Conservation (phyloP, 2,797 vertebrate genomes). For the Rhinatrema bivittatum region DNA sequence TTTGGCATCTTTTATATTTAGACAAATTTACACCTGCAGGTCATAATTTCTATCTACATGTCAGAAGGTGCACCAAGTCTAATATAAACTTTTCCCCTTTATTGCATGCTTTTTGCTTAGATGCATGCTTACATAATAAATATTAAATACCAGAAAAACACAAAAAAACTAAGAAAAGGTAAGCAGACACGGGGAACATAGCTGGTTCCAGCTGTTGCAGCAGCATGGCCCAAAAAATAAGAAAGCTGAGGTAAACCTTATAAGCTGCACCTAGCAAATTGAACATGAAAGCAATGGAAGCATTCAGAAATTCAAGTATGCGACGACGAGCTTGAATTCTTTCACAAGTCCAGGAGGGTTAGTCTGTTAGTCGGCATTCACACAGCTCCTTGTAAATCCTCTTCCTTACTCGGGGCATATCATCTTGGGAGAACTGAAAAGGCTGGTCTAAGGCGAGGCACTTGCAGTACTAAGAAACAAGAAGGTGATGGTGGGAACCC, state of each 20-base stretch:
- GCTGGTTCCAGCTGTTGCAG: too few relatives aligned
- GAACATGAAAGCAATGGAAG: constrained; percentile 58
- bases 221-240: too few relatives aligned
- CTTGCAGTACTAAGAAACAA: constrained; percentile 85
- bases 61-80: constrained; percentile 71
- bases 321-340: constrained; percentile 36
- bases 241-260: constrained; percentile 69
- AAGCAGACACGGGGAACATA: too few relatives aligned
- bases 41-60: constrained; percentile 62
- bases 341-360: constrained; percentile 23
- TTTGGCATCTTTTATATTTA: constrained; percentile 53
- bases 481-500: too few relatives aligned
- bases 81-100: constrained; percentile 56
- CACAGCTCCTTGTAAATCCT: constrained; percentile 97
- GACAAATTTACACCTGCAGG: constrained; percentile 57
- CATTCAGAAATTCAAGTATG: constrained; percentile 69
- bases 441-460: constrained; percentile 92
- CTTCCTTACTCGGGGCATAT: constrained; percentile 94
- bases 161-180: too few relatives aligned
- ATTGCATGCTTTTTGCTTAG: constrained; percentile 66
- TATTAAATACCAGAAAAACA: constrained; percentile 73
- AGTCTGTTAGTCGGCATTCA: constrained; percentile 78
- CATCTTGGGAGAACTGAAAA: constrained; percentile 93
- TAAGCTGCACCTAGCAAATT: too few relatives aligned
- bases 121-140: constrained; percentile 72